Conservation (phyloP, 1,140 invertebrate genomes). For the Akabosia matsudoensis region DNA sequence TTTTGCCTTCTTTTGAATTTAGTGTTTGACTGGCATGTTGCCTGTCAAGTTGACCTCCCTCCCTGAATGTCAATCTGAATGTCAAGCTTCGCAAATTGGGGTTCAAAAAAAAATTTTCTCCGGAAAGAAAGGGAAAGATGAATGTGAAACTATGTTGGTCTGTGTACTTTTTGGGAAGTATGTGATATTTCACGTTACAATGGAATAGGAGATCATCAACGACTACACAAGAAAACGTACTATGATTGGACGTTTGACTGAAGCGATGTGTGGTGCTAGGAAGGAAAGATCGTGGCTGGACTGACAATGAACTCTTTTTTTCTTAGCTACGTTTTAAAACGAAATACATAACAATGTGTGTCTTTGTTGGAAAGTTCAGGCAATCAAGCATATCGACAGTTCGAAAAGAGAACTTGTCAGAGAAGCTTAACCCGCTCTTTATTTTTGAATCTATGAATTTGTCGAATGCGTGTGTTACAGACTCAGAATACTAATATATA, state of each 20-base stretch:
- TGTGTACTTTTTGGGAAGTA: background rate
- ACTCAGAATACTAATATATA: constrained; percentile 20
- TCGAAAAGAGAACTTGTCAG: too few species aligned
- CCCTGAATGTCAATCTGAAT: constrained; percentile 48
- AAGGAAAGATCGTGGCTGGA: background rate
- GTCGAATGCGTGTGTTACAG: constrained; percentile 11
- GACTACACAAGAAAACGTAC: too few species aligned
- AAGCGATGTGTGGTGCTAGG: background rate
- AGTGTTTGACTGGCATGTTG: constrained; percentile 26
- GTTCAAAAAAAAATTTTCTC: constrained; percentile 31
- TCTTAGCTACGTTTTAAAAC: too few species aligned
- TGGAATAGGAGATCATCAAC: too few species aligned
- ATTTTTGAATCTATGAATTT: constrained; percentile 11
- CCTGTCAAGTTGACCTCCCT: constrained; percentile 46
- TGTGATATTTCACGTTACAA: background rate
- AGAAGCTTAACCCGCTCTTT: background rate
- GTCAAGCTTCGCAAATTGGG: constrained; percentile 48
- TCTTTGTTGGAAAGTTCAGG: too few species aligned
- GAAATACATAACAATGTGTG: too few species aligned
- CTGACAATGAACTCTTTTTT: constrained; percentile 14
- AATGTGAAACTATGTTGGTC: background rate
- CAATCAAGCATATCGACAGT: too few species aligned
- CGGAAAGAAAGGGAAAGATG: background rate
- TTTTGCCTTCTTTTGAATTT: constrained; percentile 15
- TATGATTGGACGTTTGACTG: too few species aligned